A percentile compares a stretch with the other conserved stretches of the same genome.
These are phyloP conservation scores for Digitonthophagus gazella DNA, from an alignment of 2,888 invertebrate genomes.

Conservation along the genomic window DNA sequence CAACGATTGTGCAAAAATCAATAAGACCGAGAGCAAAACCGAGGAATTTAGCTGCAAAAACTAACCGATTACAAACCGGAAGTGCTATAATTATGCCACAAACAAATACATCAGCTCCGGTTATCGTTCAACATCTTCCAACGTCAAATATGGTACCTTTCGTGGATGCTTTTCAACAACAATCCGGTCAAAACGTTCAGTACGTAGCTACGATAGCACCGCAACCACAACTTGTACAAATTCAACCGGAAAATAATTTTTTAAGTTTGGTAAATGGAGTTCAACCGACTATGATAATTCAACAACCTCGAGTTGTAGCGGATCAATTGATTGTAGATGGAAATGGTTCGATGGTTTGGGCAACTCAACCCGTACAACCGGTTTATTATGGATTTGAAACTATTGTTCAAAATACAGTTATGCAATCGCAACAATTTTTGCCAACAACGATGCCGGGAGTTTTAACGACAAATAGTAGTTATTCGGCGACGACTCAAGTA, in stretches of 20 bases:
- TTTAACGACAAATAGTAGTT: constrained; percentile 77
- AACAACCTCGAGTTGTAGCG: constrained; percentile 43
- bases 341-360: constrained; percentile 48
- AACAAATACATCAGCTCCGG: constrained; percentile 55
- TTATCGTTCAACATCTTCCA: constrained; percentile 65
- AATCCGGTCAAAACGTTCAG: constrained; percentile 70
- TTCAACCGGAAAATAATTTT: constrained; percentile 51
- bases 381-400: constrained; percentile 83
- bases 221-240: constrained; percentile 51
- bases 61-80: constrained; percentile 28
- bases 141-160: constrained; percentile 58
- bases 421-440: constrained; percentile 85
- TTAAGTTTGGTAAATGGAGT: constrained; percentile 47
- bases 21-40: constrained; percentile 38
- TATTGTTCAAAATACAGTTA: constrained; percentile 83
- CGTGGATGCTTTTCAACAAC: constrained; percentile 68
- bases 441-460: constrained; percentile 79
- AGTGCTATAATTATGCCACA: constrained; percentile 35
- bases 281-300: constrained; percentile 47
- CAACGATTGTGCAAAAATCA: constrained; percentile 40
- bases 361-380: constrained; percentile 63
- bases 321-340: constrained; percentile 48
- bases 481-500: constrained; percentile 80
- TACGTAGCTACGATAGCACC: constrained; percentile 66
- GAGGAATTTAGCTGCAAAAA: constrained; percentile 38